Evolutionary conservation across 2,888 invertebrate genomes (phyloP), one percentile per base, ranked within the genome.

Genomic region (Euspilapteryx auroguttella): DNA sequence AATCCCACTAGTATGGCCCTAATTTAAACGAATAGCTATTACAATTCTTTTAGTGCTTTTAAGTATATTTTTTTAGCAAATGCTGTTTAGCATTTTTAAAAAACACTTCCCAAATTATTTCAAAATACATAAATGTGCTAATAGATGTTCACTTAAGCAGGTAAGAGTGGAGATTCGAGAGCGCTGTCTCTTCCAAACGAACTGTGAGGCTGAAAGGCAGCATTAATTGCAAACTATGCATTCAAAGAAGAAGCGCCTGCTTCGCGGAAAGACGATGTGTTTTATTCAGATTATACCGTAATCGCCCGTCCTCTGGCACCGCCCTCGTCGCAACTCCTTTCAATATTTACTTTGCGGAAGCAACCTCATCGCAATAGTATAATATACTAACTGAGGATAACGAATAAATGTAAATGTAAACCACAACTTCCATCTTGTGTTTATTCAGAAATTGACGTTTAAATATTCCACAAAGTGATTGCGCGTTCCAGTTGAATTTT

Each of bases 401-500:
- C 49, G 43, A 52, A 56, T n/a, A n/a, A 62, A 65, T 64, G 64
- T 58, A 63, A 66, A 64, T 61, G 59, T 42, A 55, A 40, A 38
- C 57, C 59, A 45, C 56, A 57, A 56, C 54, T 55, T 51, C 52
- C 52, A 49, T 53, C 52, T 61, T 55, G 47, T 63, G 55, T 63
- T 64, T 63, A 58, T 54, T 44, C 47, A 56, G 55, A 54, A 54
- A 61, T 61, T 55, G 58, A 47, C 48, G 50, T 55, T 64, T 68
- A 63, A 65, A 68, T 69, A 64, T 68, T 66, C 59, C 45, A 62
- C 58, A 58, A 63, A 64, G 55, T 66, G 62, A 65, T 66, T 65
- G 58, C 56, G 59, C 51, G 49, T 55, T 57, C 50, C 44, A 47
- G 52, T 56, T 62, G 65, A 71, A 66, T 66, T 65, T 69, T 69